Percentiles rank a stretch among this genome's conserved stretches.
Evolutionary conservation across 2,113 vertebrate species (phyloP).

Genomic region (Poicephalus meyeri): DNA sequence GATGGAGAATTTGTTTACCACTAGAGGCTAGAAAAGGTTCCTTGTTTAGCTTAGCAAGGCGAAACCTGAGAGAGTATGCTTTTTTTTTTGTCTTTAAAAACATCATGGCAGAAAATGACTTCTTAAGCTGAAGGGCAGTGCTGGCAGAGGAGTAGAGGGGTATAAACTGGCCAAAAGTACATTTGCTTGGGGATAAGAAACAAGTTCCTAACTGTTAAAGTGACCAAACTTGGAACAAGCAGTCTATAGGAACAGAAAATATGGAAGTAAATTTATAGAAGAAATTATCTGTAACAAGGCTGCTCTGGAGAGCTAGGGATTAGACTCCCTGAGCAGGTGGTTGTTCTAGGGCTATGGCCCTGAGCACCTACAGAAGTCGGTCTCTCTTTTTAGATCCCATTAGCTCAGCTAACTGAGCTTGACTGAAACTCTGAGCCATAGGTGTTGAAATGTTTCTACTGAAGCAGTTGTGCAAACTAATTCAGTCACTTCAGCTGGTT

Average conservation of each 20-base stretch:
- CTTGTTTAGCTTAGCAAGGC: background rate
- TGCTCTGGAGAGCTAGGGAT: background rate
- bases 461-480: background rate
- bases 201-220: background rate
- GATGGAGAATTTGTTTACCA: background rate
- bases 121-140: background rate
- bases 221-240: background rate
- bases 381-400: background rate
- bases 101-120: background rate
- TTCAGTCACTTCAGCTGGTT: background rate
- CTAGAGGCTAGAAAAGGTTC: background rate
- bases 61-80: background rate
- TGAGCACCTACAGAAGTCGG: background rate
- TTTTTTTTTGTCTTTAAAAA: background rate
- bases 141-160: background rate
- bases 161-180: background rate
- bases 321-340: background rate
- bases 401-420: background rate
- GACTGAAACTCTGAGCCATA: background rate
- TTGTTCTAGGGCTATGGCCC: background rate
- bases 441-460: background rate
- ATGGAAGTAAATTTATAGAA: background rate
- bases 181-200: background rate
- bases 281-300: background rate
- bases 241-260: background rate